Conservation (phyloP, 2,113 vertebrate genomes). For the Dinomys branickii region DNA sequence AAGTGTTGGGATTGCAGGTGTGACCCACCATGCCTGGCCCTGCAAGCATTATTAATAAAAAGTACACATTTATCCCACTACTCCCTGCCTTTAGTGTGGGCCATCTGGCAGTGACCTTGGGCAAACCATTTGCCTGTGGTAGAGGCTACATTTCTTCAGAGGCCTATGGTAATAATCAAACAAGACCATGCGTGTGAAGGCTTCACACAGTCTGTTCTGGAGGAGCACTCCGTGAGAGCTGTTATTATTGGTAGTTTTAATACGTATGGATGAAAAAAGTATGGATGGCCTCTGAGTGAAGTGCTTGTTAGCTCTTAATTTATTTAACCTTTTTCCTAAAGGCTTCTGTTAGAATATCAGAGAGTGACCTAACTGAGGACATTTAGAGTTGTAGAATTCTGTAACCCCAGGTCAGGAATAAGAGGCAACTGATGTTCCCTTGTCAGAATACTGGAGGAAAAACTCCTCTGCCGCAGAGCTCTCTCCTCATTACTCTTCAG, state of each 20-base stretch:
- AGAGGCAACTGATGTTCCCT: neutral
- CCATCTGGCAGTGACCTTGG: neutral
- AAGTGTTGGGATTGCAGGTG: neutral
- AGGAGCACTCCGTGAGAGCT: neutral
- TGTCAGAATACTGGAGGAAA: neutral
- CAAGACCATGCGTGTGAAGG: neutral
- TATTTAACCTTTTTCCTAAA: slow-evolving; percentile 38
- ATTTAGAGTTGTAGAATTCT: slow-evolving; percentile 7
- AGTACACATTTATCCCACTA: neutral
- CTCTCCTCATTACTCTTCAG: neutral
- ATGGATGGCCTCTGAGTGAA: neutral
- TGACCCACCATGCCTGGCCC: neutral
- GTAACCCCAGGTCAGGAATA: neutral
- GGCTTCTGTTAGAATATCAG: neutral
- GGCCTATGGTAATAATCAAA: neutral
- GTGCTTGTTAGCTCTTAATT: neutral
- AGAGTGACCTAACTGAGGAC: slow-evolving; percentile 9
- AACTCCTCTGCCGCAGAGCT: neutral
- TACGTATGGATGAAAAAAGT: neutral
- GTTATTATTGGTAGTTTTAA: neutral
- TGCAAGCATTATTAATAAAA: neutral
- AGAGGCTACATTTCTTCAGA: neutral
- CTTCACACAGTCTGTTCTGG: neutral
- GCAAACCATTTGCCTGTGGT: neutral
- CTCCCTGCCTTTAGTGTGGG: neutral